Base-by-base conservation (phyloP, 2,113 vertebrate genomes). In the Hippocampus guttulatus region DNA sequence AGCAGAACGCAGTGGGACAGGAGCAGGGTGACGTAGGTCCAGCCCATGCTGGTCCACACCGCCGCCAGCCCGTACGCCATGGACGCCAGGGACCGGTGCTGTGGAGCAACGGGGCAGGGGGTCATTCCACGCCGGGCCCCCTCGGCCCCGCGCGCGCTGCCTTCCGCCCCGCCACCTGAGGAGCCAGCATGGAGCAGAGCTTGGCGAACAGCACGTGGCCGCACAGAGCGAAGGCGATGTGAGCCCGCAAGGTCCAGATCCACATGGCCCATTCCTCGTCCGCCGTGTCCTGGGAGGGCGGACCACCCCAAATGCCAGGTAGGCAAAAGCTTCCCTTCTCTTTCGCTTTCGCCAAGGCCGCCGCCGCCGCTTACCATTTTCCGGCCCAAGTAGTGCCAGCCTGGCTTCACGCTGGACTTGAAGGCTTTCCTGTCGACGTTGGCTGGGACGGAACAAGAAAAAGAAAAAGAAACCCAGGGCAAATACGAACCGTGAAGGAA, bases 201-300 rank as follows among this genome's bases (percentile, higher is more conserved):
- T 99, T 99, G 75, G 90, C 96, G 0, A 99, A 98, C 54, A 99
- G 92, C 70, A 98, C 90, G 0, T 99, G 97, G 12, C 97, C 97
- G 0, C 94, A 94, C 47, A 99, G 93, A 10, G 94, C 94, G 0
- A 98, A 98, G 74, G 98, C 18, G 84, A 99, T 98, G 90, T 95
- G 47, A 0, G 92, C 93, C 57, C 95, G 92, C 91, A 95, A 98
- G 0, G 93, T 96, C 66, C 92, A 95, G 85, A 99, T 98, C 97
- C 97, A 99, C 97, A 98, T 98, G 83, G 95, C 88, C 97, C 97
- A 99, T 83, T 99, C 97, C 0, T 95, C 93, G 77, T 99, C 97
- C 0, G 96, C 94, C 0, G 91, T 87, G 0, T 99, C 97, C 97
- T 99, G 86, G 0, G 72, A 75, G 9, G 47, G 8, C 2, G 5